A percentile compares a stretch with the other conserved stretches of the same genome.
These are phyloP conservation scores for Paelopatides confundens DNA, from an alignment of 53 echinoderm and acorn worm genomes.

Conservation along the genomic window DNA sequence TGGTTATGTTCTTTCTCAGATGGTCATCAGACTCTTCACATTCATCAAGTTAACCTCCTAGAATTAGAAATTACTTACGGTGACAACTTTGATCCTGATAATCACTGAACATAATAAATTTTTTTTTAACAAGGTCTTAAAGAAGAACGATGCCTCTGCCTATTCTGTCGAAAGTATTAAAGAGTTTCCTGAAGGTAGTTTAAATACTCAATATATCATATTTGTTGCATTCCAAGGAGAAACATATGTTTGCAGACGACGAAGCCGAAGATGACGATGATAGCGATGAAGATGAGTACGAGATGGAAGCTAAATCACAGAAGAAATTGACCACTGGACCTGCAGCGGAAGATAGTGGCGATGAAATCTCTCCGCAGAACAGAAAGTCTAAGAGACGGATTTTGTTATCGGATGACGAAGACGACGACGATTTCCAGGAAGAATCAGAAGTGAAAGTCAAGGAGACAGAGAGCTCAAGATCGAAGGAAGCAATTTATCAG, in stretches of 20 bases:
- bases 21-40: too few relatives aligned
- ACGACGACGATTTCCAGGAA: constrained; percentile 42
- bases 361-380: constrained; percentile 66
- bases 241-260: constrained; percentile 66
- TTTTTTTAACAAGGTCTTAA: too few relatives aligned
- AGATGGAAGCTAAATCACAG: constrained; percentile 16
- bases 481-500: background rate
- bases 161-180: too few relatives aligned
- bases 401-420: constrained; percentile 81
- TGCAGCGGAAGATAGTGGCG: constrained; percentile 56
- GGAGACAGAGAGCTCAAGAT: background rate
- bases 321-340: background rate
- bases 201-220: too few relatives aligned
- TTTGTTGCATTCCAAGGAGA: background rate
- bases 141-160: too few relatives aligned
- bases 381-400: constrained; percentile 69
- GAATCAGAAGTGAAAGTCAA: background rate
- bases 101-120: too few relatives aligned
- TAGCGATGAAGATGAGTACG: constrained; percentile 68
- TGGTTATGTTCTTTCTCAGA: too few relatives aligned
- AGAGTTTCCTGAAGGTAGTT: too few relatives aligned
- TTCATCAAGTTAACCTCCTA: too few relatives aligned
- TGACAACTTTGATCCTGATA: too few relatives aligned
- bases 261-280: constrained; percentile 70
- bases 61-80: too few relatives aligned